Base-by-base conservation (phyloP, 2,888 invertebrate genomes). In the Linyphia triangularis region DNA sequence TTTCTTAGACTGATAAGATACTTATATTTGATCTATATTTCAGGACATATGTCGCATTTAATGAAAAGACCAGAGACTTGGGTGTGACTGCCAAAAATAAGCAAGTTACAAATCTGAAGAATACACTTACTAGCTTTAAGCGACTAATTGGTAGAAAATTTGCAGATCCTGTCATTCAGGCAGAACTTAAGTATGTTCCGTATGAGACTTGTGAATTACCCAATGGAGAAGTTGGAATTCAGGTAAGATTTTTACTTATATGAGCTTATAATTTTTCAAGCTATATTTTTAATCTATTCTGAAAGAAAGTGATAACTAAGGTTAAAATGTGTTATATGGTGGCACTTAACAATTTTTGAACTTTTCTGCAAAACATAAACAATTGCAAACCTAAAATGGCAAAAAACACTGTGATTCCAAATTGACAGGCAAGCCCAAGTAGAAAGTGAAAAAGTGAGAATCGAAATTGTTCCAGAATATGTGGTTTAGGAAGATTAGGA, bases 1-100 rank as follows among this genome's bases (percentile, higher is more conserved):
- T 10, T 43, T 43, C n/a, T 43, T 43, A 43, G n/a, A 16, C n/a
- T 43, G 3, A 2, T 43, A 43, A n/a, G n/a, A n/a, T 26, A n/a
- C 10, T 7, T 26, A 9, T 9, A 30, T 98, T 19, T 30, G 26
- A 28, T 19, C 26, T 91, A 28, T 26, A 40, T 93, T 95, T 40
- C 93, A 99, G 99, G 94, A 95, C 99, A 94, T 99, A 95, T 94
- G 96, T 99, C 82, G 98, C 99, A 26, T 98, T 99, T 94, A 97
- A 97, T 92, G 96, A 96, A 90, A 97, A 96, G 93, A 97, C 96
- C 92, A 95, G 99, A 91, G 96, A 97, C 92, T 95, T 99, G 93
- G 99, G 99, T 85, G 98, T 98, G 57, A 97, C 98, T 65, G 99
- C 99, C 88, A 98, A 98, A 93, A 98, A 98, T 92, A 98, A 99